Conservation (phyloP, 2,888 invertebrate genomes). For the Choristoneura rosaceana region DNA sequence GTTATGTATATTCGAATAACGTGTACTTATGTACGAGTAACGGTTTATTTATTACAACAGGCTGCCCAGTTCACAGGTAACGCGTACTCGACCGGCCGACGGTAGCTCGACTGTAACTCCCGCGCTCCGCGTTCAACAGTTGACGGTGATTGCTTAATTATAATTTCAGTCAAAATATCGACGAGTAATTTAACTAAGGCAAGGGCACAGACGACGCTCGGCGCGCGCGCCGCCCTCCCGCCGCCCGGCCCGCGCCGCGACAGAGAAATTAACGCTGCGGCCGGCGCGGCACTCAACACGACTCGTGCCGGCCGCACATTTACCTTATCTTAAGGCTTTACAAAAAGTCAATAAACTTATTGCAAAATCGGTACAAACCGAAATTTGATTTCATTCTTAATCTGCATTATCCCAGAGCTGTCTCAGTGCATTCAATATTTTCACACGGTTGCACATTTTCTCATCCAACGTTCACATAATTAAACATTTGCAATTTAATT, state of each 20-base stretch:
- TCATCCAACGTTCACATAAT: constrained; percentile 14
- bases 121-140: constrained; percentile 53
- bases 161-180: constrained; percentile 53
- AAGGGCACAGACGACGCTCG: constrained; percentile 2
- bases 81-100: constrained; percentile 16
- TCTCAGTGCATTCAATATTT: constrained; percentile 19
- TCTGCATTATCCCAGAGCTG: background rate
- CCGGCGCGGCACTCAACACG: constrained; percentile 2
- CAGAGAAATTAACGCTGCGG: constrained; percentile 28
- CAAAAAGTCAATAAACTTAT: constrained; percentile 34
- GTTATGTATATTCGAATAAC: constrained; percentile 60
- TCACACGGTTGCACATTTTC: background rate
- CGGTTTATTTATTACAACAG: constrained; percentile 35
- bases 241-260: constrained; percentile 12
- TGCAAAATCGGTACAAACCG: constrained; percentile 18
- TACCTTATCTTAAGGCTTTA: constrained; percentile 19
- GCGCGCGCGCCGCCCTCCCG: constrained; percentile 5
- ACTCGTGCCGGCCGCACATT: background rate
- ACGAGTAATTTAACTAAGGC: constrained; percentile 25
- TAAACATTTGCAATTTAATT: constrained; percentile 38
- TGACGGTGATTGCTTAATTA: constrained; percentile 53
- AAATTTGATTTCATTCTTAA: constrained; percentile 1
- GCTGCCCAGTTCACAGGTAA: constrained; percentile 1
- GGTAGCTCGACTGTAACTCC: constrained; percentile 50
- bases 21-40: constrained; percentile 37